Conservation (phyloP, 2,113 vertebrate genomes). For the Perca fluviatilis region DNA sequence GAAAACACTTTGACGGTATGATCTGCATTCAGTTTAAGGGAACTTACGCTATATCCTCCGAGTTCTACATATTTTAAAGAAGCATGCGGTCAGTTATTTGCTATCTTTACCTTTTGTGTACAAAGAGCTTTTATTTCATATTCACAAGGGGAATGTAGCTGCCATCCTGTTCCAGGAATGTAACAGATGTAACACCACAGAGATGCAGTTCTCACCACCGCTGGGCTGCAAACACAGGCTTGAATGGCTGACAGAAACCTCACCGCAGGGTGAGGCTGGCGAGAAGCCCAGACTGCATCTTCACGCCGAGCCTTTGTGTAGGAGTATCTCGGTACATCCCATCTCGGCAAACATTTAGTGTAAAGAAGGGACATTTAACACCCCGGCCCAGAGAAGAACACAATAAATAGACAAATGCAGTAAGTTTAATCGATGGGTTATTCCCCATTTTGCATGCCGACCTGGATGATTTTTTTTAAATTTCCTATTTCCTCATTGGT, state of each 20-base stretch:
- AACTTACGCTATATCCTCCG: neutral
- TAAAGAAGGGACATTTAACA: neutral
- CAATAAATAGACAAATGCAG: neutral
- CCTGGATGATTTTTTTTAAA: neutral
- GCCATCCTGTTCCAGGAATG: conserved; percentile 6
- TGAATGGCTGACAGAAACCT: conserved; percentile 31
- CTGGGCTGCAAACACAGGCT: neutral
- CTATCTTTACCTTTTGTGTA: neutral
- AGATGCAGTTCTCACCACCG: conserved; percentile 8
- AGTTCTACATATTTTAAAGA: neutral
- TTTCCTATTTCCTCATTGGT: neutral
- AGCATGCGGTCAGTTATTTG: neutral
- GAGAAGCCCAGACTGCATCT: conserved; percentile 50
- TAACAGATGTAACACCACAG: conserved; percentile 52
- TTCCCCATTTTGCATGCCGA: neutral
- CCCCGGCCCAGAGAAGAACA: neutral
- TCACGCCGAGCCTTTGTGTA: conserved; percentile 27
- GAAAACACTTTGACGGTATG: neutral
- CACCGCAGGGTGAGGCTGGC: conserved; percentile 44
- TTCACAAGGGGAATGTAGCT: neutral
- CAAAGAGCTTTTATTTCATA: neutral
- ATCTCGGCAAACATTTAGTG: conserved; percentile 17
- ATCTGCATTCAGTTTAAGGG: neutral
- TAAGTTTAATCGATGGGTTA: neutral
- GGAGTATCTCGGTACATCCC: conserved; percentile 25